Evolutionary conservation across 2,888 invertebrate species (phyloP), one percentile per base, ranked within the genome.

Genomic region (Elegia similella): DNA sequence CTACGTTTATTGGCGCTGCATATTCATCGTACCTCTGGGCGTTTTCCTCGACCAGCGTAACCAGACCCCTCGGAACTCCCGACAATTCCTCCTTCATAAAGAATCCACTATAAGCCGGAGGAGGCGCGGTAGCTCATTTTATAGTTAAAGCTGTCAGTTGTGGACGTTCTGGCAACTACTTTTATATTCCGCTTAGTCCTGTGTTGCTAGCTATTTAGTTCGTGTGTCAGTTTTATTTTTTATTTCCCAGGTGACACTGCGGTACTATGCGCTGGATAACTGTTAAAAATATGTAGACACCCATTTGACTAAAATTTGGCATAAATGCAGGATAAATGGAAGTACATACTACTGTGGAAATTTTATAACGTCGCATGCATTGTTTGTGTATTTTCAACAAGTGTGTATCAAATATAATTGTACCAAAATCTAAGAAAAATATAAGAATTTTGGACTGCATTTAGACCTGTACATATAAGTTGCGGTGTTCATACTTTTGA

Each of bases 1-100:
- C 87, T 82, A 84, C 85, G 82, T 88, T 88, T 88, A 89, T 87
- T 84, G 82, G 77, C 78, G 75, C 80, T 90, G 88, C 89, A 91
- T 91, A 90, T 91, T 90, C 90, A 91, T 84, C 76, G 78, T 77
- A 80, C 78, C 88, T 80, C 67, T 67, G 61, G 80, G 84, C 85
- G 68, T 70, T 73, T 66, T 63, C 66, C 62, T 59, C 59, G 61
- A 55, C 87, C 81, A 80, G 50, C 63, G 46, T 64, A 65, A 16
- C 55, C 13, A 66, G 76, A 79, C 56, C 76, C 57, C 59, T 70
- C 58, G 52, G 46, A 60, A 16, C 42, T 29, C 59, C 59, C 55
- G 44, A 53, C 52, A 23, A 42, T 50, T 13, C 56, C 50, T 58
- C 56, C 57, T n/a, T n/a, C 32, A 42, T 42, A 57, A 6, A 16